Conservation (phyloP, 2,888 invertebrate genomes). For the Scaeva pyrastri region DNA sequence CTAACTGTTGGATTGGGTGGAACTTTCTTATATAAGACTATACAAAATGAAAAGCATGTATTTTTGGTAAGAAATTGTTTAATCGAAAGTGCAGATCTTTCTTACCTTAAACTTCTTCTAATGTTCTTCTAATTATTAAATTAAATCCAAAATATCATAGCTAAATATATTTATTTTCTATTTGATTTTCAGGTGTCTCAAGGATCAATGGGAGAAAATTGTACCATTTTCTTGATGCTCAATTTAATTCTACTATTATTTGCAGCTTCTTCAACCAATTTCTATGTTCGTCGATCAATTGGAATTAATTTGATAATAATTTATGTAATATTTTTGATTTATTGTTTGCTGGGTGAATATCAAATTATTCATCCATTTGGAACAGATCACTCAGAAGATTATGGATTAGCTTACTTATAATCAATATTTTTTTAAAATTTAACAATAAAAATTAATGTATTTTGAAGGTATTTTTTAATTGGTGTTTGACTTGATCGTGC, state of each 20-base stretch:
- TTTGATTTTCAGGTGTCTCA: constrained; percentile 66
- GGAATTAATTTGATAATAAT: constrained; percentile 35
- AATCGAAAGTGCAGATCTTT: too few relatives aligned
- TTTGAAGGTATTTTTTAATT: too few relatives aligned
- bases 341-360: constrained; percentile 52
- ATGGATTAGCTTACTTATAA: constrained; percentile 46
- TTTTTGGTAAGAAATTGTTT: constrained; percentile 35
- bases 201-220: constrained; percentile 78
- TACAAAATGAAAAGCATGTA: background rate
- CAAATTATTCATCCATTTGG: constrained; percentile 61
- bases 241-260: constrained; percentile 72
- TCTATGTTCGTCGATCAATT: constrained; percentile 64
- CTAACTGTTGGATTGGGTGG: constrained; percentile 73
- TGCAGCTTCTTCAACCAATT: constrained; percentile 77
- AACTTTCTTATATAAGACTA: constrained; percentile 66
- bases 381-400: constrained; percentile 64
- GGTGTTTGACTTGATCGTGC: too few relatives aligned
- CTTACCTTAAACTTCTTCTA: too few relatives aligned
- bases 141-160: too few relatives aligned
- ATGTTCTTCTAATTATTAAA: too few relatives aligned
- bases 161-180: background rate
- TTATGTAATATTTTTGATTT: constrained; percentile 37
- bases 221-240: constrained; percentile 77
- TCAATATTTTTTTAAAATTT: background rate
- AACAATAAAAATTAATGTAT: background rate